Percentiles rank a stretch among this genome's conserved stretches.
phyloP scores from a whole-genome alignment of 2,797 vertebrate species.

The Tinamus major region DNA sequence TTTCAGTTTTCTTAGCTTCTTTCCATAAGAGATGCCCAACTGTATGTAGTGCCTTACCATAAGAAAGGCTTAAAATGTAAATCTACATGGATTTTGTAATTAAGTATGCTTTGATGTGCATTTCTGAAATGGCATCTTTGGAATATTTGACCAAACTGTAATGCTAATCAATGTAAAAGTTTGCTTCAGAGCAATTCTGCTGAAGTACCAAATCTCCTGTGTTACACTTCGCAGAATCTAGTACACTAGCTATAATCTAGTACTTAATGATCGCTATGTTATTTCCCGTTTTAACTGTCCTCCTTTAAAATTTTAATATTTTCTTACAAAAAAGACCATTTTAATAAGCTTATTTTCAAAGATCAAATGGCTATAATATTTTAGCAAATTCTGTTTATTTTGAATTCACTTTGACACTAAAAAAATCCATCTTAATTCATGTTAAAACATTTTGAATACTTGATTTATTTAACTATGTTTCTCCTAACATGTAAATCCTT shows the following conservation, averaged over 20 bases:
- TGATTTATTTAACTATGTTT: neutral
- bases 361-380: slow-evolving; percentile 2
- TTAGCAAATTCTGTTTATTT: neutral
- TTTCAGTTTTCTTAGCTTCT: neutral
- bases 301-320: slow-evolving; percentile 31
- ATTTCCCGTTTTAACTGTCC: neutral
- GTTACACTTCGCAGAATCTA: slow-evolving; percentile 20
- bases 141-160: neutral
- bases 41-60: rapidly evolving
- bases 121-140: slow-evolving; percentile 18
- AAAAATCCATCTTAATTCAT: neutral
- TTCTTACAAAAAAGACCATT: slow-evolving; percentile 34
- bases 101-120: neutral
- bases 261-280: neutral
- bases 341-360: slow-evolving; percentile 28
- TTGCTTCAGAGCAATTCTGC: slow-evolving; percentile 23
- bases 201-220: slow-evolving; percentile 10
- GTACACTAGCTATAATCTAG: neutral
- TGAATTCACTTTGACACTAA: neutral
- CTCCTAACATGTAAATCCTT: neutral
- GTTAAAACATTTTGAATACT: neutral
- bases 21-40: neutral
- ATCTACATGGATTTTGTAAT: neutral
- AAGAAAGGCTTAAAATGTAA: neutral
- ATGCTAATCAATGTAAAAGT: slow-evolving; percentile 14